Base-by-base conservation (phyloP, 2,113 vertebrate genomes). In the Todiramphus chloris region DNA sequence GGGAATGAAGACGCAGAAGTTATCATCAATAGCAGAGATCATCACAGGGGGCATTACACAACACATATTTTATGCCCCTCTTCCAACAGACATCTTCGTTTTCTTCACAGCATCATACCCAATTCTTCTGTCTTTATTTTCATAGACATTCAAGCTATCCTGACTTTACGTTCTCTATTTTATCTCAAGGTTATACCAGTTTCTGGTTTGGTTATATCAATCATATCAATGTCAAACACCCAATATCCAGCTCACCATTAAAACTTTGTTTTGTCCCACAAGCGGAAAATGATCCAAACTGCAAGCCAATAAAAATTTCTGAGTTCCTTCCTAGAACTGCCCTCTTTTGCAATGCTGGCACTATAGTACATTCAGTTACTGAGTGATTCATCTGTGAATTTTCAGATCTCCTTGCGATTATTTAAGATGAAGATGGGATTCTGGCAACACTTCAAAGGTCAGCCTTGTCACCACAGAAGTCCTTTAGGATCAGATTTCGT, bases 361-460 rank as follows among this genome's bases (percentile, higher is more conserved):
- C 55, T 77, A 5, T 2, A 66, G 41, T 5, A 58, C 16, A 77
- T 58, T 25, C 73, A 81, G 50, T 50, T 91, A 59, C 41, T 69
- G 68, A 73, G 63, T 17, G 75, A 88, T 41, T 37, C 62, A 69
- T 39, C 67, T 53, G 44, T 90, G 72, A 74, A n/a, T 79, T 69
- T 92, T 80, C 55, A 80, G 41, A 83, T 77, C 63, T 80, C 70
- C 27, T 86, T 69, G 63, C 41, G 35, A 85, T 83, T 87, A 89
- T 82, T 91, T 89, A 83, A 73, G 75, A 94, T 80, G 63, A 69
- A 94, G 90, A 83, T 44, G 70, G 41, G 68, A 93, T 88, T 80
- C 79, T 92, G 86, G 76, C 21, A 3, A 83, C 69, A 88, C 35
- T 90, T 90, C 75, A 90, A 56, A 91, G 87, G 92, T 88, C 94